Evolutionary conservation across 2,113 vertebrate species (phyloP).

Genomic region (Elanoides forficatus): DNA sequence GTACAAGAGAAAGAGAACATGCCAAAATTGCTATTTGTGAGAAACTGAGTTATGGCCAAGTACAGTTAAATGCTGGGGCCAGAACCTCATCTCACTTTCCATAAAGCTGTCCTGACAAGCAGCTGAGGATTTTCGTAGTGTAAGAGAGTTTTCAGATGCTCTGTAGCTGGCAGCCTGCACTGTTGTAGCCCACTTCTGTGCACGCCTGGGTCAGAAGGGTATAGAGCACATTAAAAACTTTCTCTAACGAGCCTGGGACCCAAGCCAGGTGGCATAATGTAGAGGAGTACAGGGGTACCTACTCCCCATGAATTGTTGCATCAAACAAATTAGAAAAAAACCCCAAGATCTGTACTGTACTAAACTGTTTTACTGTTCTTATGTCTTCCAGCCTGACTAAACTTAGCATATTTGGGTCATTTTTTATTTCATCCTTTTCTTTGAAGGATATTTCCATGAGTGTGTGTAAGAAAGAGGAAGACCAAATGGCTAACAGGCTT

Average conservation of each 20-base stretch:
- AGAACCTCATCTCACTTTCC: conserved; percentile 43
- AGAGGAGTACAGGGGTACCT: background rate
- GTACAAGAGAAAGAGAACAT: conserved; percentile 6
- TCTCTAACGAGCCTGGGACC: background rate
- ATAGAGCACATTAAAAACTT: background rate
- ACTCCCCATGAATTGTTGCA: background rate
- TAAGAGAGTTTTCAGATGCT: conserved; percentile 8
- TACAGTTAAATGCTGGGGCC: background rate
- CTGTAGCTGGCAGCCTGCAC: background rate
- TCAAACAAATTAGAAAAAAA: background rate
- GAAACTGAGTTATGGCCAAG: conserved; percentile 37
- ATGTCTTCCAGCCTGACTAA: background rate
- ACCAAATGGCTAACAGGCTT: background rate
- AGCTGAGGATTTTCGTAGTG: background rate
- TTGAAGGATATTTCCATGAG: background rate
- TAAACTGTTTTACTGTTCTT: background rate
- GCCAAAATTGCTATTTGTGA: conserved; percentile 55
- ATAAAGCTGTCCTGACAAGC: conserved; percentile 31
- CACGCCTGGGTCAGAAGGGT: background rate
- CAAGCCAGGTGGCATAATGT: background rate
- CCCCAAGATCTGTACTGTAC: background rate
- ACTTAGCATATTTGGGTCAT: background rate
- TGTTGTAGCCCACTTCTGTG: background rate
- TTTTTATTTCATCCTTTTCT: background rate
- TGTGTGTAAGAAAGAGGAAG: background rate